Evolutionary conservation across 2,888 invertebrate genomes (phyloP), one percentile per base, ranked within the genome.

Genomic region (Nysson spinosus): DNA sequence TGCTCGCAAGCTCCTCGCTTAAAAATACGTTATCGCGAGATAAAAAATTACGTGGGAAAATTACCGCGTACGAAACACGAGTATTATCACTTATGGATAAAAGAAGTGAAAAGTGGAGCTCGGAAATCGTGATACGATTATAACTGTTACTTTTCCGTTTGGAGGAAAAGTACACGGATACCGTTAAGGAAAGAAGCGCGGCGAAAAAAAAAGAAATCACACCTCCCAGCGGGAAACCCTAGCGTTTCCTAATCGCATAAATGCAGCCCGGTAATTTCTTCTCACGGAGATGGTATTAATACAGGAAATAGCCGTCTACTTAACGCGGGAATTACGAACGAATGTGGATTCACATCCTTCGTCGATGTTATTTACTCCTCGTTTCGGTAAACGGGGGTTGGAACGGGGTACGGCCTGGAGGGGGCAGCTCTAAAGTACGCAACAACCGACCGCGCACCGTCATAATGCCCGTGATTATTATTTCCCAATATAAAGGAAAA

Each of bases 391-490:
- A 22, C 11, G 9, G 12, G 7, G 40, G 54, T 26, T 19, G 42
- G 17, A 35, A 2, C 14, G 3, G 42, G n/a, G n/a, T n/a, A n/a
- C n/a, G n/a, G n/a, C n/a, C n/a, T n/a, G n/a, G n/a, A n/a, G n/a
- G n/a, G n/a, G n/a, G n/a, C n/a, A n/a, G n/a, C n/a, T n/a, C n/a
- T n/a, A 3, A 32, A 37, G 16, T n/a, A 52, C 32, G 22, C 11
- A 11, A 44, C 54, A 65, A 54, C 35, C 49, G 43, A 40, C 34
- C 55, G 19, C 37, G 16, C 58, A 37, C 26, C 35, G 39, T 12
- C 12, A 34, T 69, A 66, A 72, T 60, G 28, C 58, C 22, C 39
- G 28, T 32, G 58, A 69, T 73, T 66, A 72, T 72, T 68, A 60
- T 54, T 73, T 56, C 46, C 66, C 73, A 51, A 73, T 74, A 56